Base-by-base conservation (phyloP, 2,888 invertebrate genomes). In the Cosmopolites sordidus region DNA sequence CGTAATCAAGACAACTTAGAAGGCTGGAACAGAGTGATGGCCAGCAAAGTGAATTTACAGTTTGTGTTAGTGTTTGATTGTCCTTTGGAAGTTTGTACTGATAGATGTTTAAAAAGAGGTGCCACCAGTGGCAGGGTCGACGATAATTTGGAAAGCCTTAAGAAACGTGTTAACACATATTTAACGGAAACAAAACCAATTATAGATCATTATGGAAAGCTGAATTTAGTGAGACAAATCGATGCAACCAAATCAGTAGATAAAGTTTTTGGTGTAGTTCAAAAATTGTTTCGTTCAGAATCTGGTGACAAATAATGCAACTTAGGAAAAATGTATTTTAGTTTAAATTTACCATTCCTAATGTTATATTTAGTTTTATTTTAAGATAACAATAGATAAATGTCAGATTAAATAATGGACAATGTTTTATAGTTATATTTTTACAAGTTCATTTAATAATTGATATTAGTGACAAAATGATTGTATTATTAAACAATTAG, bases 21-120 rank as follows among this genome's bases (percentile, higher is more conserved):
- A 45, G 99, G 99, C 5, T 99, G 99, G 99, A 83, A 86, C 43
- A 75, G 82, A 50, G 78, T 78, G 50, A 94, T 99, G 90, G 76
- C 83, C 0, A 85, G 85, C 16, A 94, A 94, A 73, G 84, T 89
- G 0, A 80, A 86, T 52, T 78, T 98, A 11, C 81, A 88, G 58
- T 94, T 92, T 70, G 92, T 98, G 1, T 75, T 99, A 17, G 95
- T 93, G 72, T 90, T 99, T 65, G 91, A 96, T 60, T 97, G 98
- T 69, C 80, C 84, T 1, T 51, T 66, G 29, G 64, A 76, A 76
- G 75, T 85, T 5, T 98, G 98, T 72, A 84, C 89, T 0, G 76
- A 86, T 27, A 80, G 99, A 38, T 98, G 97, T 70, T 69, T 99
- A 48, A 81, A 82, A 2, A 82, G 97, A 56, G 97, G 96, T 1